These are phyloP conservation scores for Nibea albiflora DNA, from an alignment of 2,113 vertebrate species.

Conservation along the genomic window DNA sequence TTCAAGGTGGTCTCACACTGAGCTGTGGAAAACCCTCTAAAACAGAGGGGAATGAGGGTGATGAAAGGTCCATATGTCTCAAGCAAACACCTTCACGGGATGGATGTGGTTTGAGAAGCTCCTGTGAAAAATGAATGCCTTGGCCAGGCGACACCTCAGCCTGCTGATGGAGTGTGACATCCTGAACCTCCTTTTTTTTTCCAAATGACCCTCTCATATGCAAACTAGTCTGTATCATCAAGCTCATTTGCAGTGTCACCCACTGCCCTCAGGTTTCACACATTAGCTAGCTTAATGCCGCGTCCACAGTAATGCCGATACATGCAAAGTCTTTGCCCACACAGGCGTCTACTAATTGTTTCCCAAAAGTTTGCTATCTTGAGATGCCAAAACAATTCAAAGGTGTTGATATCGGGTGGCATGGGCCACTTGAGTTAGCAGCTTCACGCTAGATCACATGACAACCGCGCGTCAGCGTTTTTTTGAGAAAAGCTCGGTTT, in stretches of 20 bases:
- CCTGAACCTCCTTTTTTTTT: conserved; percentile 39
- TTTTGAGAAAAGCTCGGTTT: neutral
- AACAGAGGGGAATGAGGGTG: conserved; percentile 23
- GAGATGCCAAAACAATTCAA: neutral
- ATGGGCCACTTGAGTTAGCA: neutral
- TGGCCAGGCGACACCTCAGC: conserved; percentile 46
- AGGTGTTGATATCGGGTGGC: neutral
- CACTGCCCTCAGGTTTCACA: conserved; percentile 43
- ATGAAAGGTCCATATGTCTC: conserved; percentile 63
- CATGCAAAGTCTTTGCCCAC: conserved; percentile 4
- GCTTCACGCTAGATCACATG: neutral
- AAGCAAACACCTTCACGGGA: conserved; percentile 41
- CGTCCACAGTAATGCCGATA: neutral
- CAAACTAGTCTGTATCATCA: conserved; percentile 52
- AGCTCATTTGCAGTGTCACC: conserved; percentile 55
- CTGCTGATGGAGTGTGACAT: conserved; percentile 63
- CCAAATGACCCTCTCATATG: conserved; percentile 53
- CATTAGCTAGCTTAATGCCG: conserved; percentile 36
- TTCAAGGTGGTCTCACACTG: conserved; percentile 42
- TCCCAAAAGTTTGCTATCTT: neutral
- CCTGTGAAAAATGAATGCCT: conserved; percentile 33
- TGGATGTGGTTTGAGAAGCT: conserved; percentile 37
- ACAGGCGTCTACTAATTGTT: neutral
- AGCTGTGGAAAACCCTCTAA: conserved; percentile 23
- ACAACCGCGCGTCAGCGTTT: neutral